Percentiles rank a stretch among this genome's conserved stretches.
phyloP scores from a whole-genome alignment of 2,797 vertebrate species.

The Knipowitschia caucasica region DNA sequence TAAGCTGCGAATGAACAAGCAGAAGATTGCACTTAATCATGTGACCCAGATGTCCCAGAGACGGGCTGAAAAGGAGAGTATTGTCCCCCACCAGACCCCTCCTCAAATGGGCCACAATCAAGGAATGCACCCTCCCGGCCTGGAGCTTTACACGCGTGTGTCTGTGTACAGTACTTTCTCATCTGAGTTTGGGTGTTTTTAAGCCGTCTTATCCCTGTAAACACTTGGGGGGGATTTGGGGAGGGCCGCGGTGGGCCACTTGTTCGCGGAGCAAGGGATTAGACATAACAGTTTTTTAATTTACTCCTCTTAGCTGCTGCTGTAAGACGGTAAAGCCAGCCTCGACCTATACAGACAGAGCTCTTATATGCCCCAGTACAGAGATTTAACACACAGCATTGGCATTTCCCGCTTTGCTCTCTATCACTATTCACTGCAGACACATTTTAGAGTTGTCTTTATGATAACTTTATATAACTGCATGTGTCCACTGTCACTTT shows the following conservation, averaged over 20 bases:
- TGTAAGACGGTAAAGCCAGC: conserved; percentile 66
- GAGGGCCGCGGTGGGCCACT: conserved; percentile 66
- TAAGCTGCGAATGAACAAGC: conserved; percentile 75
- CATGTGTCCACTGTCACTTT: too few species aligned
- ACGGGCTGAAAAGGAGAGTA: conserved; percentile 76
- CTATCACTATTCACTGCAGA: too few species aligned
- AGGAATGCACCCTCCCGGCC: neutral
- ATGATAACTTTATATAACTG: too few species aligned
- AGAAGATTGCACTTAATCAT: conserved; percentile 71
- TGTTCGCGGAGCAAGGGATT: conserved; percentile 74
- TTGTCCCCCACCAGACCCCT: conserved; percentile 13
- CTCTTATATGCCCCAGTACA: too few species aligned
- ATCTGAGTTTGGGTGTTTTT: conserved; percentile 35
- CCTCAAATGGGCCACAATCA: conserved; percentile 57
- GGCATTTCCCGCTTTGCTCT: too few species aligned
- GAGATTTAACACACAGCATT: too few species aligned
- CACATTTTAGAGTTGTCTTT: too few species aligned
- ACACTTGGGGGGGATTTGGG: conserved; percentile 64
- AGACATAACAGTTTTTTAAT: conserved; percentile 77
- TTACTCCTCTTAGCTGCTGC: conserved; percentile 65
- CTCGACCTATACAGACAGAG: conserved; percentile 7
- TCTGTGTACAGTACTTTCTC: conserved; percentile 15
- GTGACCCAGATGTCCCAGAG: conserved; percentile 74
- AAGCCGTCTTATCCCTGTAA: conserved; percentile 67
- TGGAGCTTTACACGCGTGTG: conserved; percentile 6